Evolutionary conservation across 2,797 vertebrate genomes (phyloP).

Genomic region (Perodicticus potto): DNA sequence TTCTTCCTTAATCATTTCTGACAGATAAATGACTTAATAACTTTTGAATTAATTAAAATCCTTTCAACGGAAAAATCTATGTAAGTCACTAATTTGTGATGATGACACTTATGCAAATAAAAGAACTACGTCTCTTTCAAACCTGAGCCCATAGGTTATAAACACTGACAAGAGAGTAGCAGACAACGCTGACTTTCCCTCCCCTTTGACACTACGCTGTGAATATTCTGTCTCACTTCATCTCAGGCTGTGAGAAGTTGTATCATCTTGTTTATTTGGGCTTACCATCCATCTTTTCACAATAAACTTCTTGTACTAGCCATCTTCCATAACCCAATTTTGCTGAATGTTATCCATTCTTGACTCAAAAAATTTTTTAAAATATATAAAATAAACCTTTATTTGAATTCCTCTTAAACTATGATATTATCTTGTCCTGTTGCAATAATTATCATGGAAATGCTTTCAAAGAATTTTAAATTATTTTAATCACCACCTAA

Average conservation of each 20-base stretch:
- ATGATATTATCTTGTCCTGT: not conserved
- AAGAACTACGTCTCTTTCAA: not conserved
- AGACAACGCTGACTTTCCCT: not conserved
- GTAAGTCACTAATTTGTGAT: not conserved
- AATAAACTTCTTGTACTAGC: not conserved
- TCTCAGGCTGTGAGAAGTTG: not conserved
- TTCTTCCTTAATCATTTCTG: not conserved
- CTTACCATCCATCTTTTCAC: not conserved
- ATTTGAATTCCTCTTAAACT: not conserved
- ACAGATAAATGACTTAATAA: not conserved
- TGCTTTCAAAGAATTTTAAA: not conserved
- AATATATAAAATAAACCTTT: not conserved
- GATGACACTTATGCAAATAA: not conserved
- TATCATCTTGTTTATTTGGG: not conserved
- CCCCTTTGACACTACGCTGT: not conserved
- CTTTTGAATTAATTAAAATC: slow-evolving; percentile 4
- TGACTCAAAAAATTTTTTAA: not conserved
- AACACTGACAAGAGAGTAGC: not conserved
- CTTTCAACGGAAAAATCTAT: not conserved
- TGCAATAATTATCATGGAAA: not conserved
- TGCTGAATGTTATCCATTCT: not conserved
- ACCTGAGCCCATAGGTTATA: not conserved
- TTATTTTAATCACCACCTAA: not conserved
- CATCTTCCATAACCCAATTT: not conserved
- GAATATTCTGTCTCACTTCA: not conserved